These are phyloP conservation scores for Netelia virgata DNA, from an alignment of 2,888 invertebrate species.

Conservation along the genomic window DNA sequence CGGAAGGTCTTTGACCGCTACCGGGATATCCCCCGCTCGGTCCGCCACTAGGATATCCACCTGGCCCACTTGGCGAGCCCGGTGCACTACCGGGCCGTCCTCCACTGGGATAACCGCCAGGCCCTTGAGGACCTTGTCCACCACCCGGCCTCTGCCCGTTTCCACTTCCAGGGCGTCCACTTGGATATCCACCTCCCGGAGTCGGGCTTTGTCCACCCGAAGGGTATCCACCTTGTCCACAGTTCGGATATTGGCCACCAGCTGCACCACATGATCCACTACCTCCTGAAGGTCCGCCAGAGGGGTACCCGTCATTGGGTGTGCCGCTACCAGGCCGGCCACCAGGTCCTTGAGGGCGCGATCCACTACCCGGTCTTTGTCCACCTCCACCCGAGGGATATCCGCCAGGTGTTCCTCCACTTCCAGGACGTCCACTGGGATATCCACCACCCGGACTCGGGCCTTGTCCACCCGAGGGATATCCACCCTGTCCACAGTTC, in stretches of 20 bases:
- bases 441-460: conserved; percentile 64
- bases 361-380: conserved; percentile 67
- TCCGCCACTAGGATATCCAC: conserved; percentile 70
- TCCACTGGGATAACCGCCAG: conserved; percentile 72
- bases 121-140: conserved; percentile 67
- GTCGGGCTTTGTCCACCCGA: conserved; percentile 68
- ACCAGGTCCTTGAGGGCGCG: conserved; percentile 73
- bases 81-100: conserved; percentile 71
- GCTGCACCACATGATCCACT: conserved; percentile 72
- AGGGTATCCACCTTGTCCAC: conserved; percentile 71
- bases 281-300: conserved; percentile 57
- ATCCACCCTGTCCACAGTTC: conserved; percentile 70
- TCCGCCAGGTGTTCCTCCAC: conserved; percentile 43
- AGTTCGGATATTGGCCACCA: conserved; percentile 67
- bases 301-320: conserved; percentile 63
- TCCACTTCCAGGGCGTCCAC: conserved; percentile 37
- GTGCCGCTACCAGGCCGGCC: conserved; percentile 60
- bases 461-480: conserved; percentile 67
- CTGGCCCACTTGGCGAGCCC: conserved; percentile 55
- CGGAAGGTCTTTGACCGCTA: conserved; percentile 63
- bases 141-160: conserved; percentile 40
- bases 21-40: conserved; percentile 71
- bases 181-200: conserved; percentile 63
- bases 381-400: conserved; percentile 41
- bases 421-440: conserved; percentile 46